phyloP scores from a whole-genome alignment of 2,113 vertebrate species.

The Rafetus swinhoei region DNA sequence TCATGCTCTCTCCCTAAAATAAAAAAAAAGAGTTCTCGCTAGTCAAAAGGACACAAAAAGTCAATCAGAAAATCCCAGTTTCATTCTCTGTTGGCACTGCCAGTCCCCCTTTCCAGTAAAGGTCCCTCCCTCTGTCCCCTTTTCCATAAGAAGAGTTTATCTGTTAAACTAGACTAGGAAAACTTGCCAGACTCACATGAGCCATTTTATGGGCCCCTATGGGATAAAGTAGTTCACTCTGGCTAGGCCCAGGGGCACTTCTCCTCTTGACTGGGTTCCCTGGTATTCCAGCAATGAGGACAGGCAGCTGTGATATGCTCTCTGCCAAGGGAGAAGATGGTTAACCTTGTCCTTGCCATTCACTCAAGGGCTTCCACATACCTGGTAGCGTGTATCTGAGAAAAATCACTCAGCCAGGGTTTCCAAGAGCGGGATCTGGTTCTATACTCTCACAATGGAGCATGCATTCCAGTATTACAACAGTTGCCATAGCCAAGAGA shows the following conservation, averaged over 20 bases:
- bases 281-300: conserved; percentile 42
- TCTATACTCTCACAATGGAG: neutral
- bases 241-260: conserved; percentile 44
- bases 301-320: conserved; percentile 41
- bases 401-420: neutral
- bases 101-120: conserved; percentile 11
- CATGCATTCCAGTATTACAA: neutral
- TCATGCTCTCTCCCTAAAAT: neutral
- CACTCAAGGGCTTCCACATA: fast-evolving
- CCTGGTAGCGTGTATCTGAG: neutral
- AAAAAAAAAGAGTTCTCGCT: neutral
- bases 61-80: neutral
- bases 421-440: neutral
- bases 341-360: neutral
- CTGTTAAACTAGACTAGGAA: conserved; percentile 11
- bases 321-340: conserved; percentile 24
- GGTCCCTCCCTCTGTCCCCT: neutral
- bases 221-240: conserved; percentile 22
- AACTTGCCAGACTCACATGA: conserved; percentile 30
- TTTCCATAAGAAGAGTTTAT: conserved; percentile 24
- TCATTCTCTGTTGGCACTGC: neutral
- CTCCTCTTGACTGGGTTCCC: conserved; percentile 19
- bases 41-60: conserved; percentile 14
- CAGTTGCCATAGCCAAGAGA: neutral
- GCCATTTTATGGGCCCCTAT: conserved; percentile 32